These are phyloP conservation scores for Ianthella basta DNA, from an alignment of 37 sponge, comb jelly and placozoan genomes.

Conservation along the genomic window DNA sequence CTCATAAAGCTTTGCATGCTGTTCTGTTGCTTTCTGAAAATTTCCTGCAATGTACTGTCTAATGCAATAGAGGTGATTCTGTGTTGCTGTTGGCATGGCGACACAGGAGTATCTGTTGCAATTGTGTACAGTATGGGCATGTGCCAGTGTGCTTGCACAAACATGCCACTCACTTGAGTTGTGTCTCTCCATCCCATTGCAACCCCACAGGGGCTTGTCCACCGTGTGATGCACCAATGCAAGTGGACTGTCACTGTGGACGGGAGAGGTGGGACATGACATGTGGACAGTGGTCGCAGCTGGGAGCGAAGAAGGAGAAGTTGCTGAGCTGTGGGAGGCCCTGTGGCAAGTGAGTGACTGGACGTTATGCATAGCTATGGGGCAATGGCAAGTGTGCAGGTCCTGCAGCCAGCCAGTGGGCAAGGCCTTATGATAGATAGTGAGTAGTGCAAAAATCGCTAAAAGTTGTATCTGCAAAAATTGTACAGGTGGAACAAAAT, in stretches of 20 bases:
- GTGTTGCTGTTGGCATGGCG: too few species aligned
- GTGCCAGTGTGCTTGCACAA: background rate
- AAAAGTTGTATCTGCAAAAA: too few species aligned
- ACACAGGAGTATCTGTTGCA: too few species aligned
- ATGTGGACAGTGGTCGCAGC: constrained; percentile 46
- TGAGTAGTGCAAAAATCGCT: too few species aligned
- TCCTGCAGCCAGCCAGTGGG: background rate
- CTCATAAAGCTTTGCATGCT: too few species aligned
- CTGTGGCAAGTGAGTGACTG: constrained; percentile 43
- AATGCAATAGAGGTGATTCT: too few species aligned
- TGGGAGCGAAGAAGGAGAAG: background rate
- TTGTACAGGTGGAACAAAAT: too few species aligned
- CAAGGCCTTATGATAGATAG: too few species aligned
- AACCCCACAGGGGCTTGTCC: constrained; percentile 44
- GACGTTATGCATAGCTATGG: background rate
- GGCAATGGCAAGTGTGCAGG: background rate
- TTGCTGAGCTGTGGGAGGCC: constrained; percentile 41
- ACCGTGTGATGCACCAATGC: constrained; percentile 32
- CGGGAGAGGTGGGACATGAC: constrained; percentile 8
- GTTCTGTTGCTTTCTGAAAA: too few species aligned
- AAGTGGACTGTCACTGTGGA: constrained; percentile 58
- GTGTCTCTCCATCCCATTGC: background rate
- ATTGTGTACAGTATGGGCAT: too few species aligned
- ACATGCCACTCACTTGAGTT: background rate
- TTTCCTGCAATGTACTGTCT: too few species aligned